Percentiles rank a stretch among this genome's conserved stretches.
Evolutionary conservation across 2,888 invertebrate genomes (phyloP).

Genomic region (Drosophila testacea): DNA sequence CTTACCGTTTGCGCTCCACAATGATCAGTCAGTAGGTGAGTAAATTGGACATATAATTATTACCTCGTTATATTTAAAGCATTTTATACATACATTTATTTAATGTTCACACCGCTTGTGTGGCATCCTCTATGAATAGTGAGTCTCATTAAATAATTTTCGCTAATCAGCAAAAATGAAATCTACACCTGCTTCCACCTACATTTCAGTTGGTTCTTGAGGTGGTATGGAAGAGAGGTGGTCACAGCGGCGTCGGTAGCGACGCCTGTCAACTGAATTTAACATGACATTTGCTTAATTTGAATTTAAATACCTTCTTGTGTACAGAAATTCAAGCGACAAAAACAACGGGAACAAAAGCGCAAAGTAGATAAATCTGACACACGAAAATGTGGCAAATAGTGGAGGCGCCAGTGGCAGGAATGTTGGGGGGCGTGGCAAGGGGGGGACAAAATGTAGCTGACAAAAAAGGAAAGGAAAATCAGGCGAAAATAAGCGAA

Average conservation of each 20-base stretch:
- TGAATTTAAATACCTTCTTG: conserved; percentile 77
- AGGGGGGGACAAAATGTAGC: conserved; percentile 15
- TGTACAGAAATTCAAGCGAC: conserved; percentile 31
- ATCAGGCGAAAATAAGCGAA: conserved; percentile 56
- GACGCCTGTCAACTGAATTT: conserved; percentile 66
- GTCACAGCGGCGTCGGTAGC: conserved; percentile 14
- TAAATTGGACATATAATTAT: too few relatives aligned
- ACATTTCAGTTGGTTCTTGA: background rate
- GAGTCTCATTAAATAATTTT: conserved; percentile 51
- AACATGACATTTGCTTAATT: conserved; percentile 79
- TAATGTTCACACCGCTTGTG: conserved; percentile 6
- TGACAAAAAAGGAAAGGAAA: conserved; percentile 38
- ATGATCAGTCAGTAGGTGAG: too few relatives aligned
- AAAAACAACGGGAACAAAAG: conserved; percentile 32
- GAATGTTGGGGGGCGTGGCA: background rate
- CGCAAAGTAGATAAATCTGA: conserved; percentile 70
- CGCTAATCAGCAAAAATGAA: conserved; percentile 60
- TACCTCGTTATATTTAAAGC: too few relatives aligned
- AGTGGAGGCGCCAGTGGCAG: background rate
- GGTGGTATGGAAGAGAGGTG: background rate
- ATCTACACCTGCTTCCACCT: conserved; percentile 29
- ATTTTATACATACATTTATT: too few relatives aligned
- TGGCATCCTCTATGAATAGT: conserved; percentile 2
- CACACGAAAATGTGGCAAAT: conserved; percentile 58
- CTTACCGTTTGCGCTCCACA: too few relatives aligned